Conservation (phyloP, 2,888 invertebrate genomes). For the Thymelicus sylvestris region DNA sequence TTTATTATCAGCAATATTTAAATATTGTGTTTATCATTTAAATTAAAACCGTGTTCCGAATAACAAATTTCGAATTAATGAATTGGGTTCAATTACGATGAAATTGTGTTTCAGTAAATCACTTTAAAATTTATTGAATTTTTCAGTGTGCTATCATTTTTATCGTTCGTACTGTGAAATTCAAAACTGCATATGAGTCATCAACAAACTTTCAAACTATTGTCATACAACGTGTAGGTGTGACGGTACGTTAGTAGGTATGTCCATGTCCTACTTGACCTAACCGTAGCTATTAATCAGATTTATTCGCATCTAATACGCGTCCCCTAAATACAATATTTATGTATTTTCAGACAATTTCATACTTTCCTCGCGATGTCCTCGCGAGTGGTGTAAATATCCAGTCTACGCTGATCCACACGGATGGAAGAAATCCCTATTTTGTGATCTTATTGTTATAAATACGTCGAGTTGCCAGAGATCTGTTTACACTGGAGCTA, state of each 20-base stretch:
- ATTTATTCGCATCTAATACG: conserved; percentile 58
- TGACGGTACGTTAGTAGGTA: too few relatives aligned
- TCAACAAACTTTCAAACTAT: too few relatives aligned
- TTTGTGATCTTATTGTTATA: conserved; percentile 53
- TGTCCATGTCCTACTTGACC: conserved; percentile 9
- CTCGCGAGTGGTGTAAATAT: conserved; percentile 61
- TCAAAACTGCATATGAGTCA: conserved; percentile 8
- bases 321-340: conserved; percentile 80
- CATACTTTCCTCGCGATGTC: conserved; percentile 77
- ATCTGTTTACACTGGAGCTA: conserved; percentile 59
- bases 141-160: conserved; percentile 31
- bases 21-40: neutral
- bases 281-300: conserved; percentile 44
- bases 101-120: conserved; percentile 37
- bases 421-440: conserved; percentile 51
- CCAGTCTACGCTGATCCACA: conserved; percentile 63
- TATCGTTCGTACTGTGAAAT: conserved; percentile 20
- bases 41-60: neutral
- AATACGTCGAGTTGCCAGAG: conserved; percentile 51
- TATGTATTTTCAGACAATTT: conserved; percentile 82
- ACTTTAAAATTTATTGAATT: conserved; percentile 31
- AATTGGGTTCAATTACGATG: conserved; percentile 31
- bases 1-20: too few relatives aligned
- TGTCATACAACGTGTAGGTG: too few relatives aligned
- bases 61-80: conserved; percentile 20